These are phyloP conservation scores for Caenorhabditis tropicalis DNA, from an alignment of 1,140 invertebrate species.

Conservation along the genomic window DNA sequence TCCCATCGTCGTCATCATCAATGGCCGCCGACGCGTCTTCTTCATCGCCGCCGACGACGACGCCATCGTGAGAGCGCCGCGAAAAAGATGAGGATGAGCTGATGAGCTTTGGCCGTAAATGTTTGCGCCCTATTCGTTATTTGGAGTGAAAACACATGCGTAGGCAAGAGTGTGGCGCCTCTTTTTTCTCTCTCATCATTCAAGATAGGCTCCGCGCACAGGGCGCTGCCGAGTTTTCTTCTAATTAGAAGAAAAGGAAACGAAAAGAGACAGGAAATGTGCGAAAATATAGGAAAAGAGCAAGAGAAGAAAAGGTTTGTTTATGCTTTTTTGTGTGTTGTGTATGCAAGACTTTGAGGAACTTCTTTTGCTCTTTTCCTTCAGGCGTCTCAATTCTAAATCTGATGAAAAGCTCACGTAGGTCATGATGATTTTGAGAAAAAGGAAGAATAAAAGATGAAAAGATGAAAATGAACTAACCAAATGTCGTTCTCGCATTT, in stretches of 20 bases:
- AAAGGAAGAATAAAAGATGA: not conserved
- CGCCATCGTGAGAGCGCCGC: not conserved
- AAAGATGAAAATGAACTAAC: not conserved
- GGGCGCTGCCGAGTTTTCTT: not conserved
- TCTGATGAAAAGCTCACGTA: not conserved
- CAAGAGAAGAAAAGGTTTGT: not conserved
- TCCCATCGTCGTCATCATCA: not conserved
- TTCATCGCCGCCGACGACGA: no score
- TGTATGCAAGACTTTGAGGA: not conserved
- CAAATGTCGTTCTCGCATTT: not conserved
- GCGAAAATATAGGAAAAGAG: not conserved
- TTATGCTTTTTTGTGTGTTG: not conserved
- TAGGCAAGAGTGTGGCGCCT: not conserved
- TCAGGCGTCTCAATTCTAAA: not conserved
- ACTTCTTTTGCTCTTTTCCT: not conserved
- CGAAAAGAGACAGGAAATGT: not conserved
- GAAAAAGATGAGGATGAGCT: not conserved
- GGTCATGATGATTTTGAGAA: not conserved
- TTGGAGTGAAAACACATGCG: not conserved
- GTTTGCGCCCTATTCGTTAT: not conserved
- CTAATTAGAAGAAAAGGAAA: not conserved
- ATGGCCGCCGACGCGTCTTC: no score
- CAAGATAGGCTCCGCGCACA: not conserved
- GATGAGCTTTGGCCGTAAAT: conserved; percentile 15
- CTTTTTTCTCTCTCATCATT: not conserved